A percentile compares a stretch with the other conserved stretches of the same genome.
Conservation (phyloP, 2,113 vertebrate species). For the Fulica atra region DNA sequence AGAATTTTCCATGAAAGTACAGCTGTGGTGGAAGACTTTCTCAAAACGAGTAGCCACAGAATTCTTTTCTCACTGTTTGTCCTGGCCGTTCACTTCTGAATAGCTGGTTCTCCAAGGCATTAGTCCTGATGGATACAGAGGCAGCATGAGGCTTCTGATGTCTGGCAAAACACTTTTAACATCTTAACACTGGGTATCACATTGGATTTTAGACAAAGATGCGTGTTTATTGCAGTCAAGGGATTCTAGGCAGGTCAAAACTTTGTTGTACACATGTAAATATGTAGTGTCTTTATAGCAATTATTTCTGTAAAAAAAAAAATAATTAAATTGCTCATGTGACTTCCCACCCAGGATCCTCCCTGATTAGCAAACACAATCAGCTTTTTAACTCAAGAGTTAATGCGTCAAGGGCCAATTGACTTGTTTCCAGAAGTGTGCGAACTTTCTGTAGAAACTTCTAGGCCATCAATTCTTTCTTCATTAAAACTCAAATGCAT, state of each 20-base stretch:
- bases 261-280: neutral
- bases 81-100: neutral
- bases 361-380: neutral
- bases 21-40: neutral
- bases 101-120: neutral
- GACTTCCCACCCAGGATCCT: neutral
- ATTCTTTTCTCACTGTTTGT: neutral
- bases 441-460: neutral
- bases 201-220: neutral
- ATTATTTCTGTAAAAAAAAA: neutral
- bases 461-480: neutral
- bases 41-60: neutral
- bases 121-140: neutral
- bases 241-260: neutral
- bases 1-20: neutral
- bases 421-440: neutral
- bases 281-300: neutral
- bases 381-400: neutral
- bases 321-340: neutral
- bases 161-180: neutral
- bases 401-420: neutral
- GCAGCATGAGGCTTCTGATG: neutral
- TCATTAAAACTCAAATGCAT: neutral
- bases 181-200: neutral
- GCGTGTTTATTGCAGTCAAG: neutral